Percentiles rank a stretch among this genome's conserved stretches.
Evolutionary conservation across 1,140 invertebrate species (phyloP).

Genomic region (Cardiocondyla obscurior): DNA sequence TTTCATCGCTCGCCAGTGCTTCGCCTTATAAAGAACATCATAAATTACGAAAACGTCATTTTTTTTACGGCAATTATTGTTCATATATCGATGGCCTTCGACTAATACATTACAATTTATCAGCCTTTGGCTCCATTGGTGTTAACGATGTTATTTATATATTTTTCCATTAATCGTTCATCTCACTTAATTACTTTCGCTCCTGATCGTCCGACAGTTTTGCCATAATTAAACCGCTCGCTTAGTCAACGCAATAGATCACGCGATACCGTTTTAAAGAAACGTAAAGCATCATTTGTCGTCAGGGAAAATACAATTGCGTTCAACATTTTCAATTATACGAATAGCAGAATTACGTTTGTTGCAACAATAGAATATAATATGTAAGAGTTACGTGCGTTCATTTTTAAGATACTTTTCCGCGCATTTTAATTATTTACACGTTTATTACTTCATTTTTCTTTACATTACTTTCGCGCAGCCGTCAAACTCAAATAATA

Average conservation of each 20-base stretch:
- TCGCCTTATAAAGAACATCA: constrained; percentile 4
- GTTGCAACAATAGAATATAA: neutral
- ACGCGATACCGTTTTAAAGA: neutral
- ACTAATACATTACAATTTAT: constrained; percentile 9
- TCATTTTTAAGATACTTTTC: neutral
- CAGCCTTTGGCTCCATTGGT: neutral
- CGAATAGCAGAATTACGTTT: neutral
- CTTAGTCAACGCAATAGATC: neutral
- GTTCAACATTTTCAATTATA: neutral
- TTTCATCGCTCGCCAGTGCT: neutral
- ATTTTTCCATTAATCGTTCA: neutral
- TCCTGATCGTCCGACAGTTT: constrained; percentile 17
- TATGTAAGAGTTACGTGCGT: neutral
- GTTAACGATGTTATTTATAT: constrained; percentile 16
- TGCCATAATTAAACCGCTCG: constrained; percentile 26
- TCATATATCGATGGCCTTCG: constrained; percentile 20
- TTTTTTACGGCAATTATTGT: constrained; percentile 37
- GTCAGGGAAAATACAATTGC: neutral
- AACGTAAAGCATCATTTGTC: neutral
- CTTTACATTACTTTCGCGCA: neutral
- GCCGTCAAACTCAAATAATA: neutral
- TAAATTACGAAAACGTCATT: constrained; percentile 27
- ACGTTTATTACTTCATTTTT: constrained; percentile 24
- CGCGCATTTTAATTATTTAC: neutral
- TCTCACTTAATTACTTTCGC: constrained; percentile 30